These are phyloP conservation scores for Riptortus pedestris DNA, from an alignment of 1,140 invertebrate species.

Conservation along the genomic window DNA sequence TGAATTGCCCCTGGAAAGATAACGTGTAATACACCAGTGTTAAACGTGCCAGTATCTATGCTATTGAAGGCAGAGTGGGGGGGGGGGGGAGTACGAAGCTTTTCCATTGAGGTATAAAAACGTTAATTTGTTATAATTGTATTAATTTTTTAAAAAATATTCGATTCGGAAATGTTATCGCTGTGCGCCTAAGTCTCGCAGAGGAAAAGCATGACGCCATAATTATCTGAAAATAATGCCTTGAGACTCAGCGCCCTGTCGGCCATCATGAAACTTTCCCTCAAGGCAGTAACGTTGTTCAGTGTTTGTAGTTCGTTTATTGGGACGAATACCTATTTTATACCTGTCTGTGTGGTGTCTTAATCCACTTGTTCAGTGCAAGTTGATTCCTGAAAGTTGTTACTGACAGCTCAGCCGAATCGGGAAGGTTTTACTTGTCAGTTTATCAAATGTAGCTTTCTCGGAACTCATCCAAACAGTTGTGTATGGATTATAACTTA, in stretches of 20 bases:
- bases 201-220: neutral
- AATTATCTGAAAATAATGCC: neutral
- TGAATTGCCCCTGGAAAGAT: neutral
- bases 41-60: neutral
- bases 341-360: no score
- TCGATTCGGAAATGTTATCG: no score
- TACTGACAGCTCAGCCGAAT: no score
- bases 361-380: no score
- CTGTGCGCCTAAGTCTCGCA: no score
- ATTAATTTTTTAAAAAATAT: no score
- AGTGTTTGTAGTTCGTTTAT: constrained; percentile 7
- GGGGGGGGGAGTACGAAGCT: neutral
- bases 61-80: neutral
- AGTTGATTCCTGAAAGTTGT: no score
- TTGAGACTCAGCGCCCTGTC: constrained; percentile 2
- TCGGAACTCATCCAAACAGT: no score
- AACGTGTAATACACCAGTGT: constrained; percentile 3
- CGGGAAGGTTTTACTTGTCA: no score
- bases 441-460: neutral
- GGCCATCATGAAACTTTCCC: constrained; percentile 16
- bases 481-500: no score
- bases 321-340: neutral
- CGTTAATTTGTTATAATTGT: no score
- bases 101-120: no score
- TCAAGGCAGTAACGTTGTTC: constrained; percentile 12